phyloP scores from a whole-genome alignment of 2,888 invertebrate genomes.

The Heliconius hortense region DNA sequence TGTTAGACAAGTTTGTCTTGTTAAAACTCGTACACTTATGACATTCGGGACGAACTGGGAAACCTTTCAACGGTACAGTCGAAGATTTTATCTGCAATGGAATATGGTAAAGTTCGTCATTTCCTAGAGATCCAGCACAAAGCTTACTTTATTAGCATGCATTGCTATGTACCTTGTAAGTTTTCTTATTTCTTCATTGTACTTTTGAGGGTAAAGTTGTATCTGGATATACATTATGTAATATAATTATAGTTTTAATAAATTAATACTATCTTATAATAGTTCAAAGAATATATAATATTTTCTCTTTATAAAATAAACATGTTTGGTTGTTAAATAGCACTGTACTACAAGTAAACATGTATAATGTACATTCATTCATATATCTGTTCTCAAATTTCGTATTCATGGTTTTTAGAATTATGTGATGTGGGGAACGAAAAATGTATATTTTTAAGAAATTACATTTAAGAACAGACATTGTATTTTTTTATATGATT shows the following conservation, averaged over 20 bases:
- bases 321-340: neutral
- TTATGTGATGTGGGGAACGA: neutral
- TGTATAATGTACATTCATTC: neutral
- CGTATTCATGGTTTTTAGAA: neutral
- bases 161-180: slow-evolving; percentile 19
- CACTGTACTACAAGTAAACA: neutral
- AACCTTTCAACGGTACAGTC: slow-evolving; percentile 45
- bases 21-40: slow-evolving; percentile 59
- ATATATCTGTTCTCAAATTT: neutral
- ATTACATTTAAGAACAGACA: neutral
- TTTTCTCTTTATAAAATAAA: neutral
- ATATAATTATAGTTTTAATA: neutral
- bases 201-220: neutral
- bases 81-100: slow-evolving; percentile 46
- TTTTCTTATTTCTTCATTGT: slow-evolving; percentile 21
- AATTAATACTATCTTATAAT: too few species aligned
- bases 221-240: neutral
- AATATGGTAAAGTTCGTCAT: slow-evolving; percentile 38
- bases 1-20: slow-evolving; percentile 70
- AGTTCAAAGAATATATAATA: neutral
- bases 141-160: slow-evolving; percentile 30
- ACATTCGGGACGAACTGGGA: slow-evolving; percentile 51
- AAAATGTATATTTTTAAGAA: neutral
- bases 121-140: slow-evolving; percentile 30
- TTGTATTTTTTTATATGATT: neutral